Conservation (phyloP, 2,113 vertebrate genomes). For the Sprattus sprattus region DNA sequence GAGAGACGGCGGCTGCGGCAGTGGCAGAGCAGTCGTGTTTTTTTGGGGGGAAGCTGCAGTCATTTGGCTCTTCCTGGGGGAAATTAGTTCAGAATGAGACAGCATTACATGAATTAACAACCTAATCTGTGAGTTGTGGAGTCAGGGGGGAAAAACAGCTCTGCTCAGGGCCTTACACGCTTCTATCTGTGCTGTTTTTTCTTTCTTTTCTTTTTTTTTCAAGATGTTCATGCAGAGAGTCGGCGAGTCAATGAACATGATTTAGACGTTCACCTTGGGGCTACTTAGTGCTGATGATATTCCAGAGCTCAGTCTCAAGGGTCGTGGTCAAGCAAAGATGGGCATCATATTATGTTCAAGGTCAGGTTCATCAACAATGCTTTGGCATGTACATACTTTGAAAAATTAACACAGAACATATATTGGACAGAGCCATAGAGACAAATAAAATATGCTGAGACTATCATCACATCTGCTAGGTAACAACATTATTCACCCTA, state of each 20-base stretch:
- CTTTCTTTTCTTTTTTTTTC: neutral
- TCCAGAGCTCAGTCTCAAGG: neutral
- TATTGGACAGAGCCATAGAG: neutral
- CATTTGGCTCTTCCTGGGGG: constrained; percentile 24
- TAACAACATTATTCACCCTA: neutral
- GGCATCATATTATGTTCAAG: neutral
- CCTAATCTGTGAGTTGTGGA: constrained; percentile 35
- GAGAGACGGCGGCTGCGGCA: neutral
- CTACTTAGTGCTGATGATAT: neutral
- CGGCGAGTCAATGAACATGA: neutral
- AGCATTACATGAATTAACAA: constrained; percentile 42
- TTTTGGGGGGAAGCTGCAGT: constrained; percentile 10
- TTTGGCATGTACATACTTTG: neutral
- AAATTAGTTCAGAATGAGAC: constrained; percentile 29
- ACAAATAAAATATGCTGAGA: neutral
- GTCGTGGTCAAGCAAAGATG: neutral
- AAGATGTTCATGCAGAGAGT: neutral
- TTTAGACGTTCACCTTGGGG: neutral
- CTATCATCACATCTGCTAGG: neutral
- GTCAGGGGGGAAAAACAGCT: neutral
- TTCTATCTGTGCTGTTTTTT: neutral
- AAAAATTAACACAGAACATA: neutral
- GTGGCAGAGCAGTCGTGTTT: neutral
- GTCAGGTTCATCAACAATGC: neutral
- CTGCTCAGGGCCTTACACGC: neutral